A percentile compares a stretch with the other conserved stretches of the same genome.
Conservation (phyloP, 1,140 invertebrate genomes). For the Anthonomus grandis region DNA sequence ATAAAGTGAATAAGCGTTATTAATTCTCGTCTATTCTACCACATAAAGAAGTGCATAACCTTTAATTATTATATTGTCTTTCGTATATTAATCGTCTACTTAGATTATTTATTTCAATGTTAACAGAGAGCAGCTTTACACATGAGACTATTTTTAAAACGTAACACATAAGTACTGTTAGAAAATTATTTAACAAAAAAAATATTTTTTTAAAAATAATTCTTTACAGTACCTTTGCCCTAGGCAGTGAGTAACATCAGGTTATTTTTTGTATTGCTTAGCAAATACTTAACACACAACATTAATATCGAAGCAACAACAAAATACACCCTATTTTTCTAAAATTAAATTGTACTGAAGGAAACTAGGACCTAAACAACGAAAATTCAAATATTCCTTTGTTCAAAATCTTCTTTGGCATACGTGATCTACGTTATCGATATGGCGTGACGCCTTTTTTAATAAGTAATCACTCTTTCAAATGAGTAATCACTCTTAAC, state of each 20-base stretch:
- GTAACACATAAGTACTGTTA: constrained; percentile 32
- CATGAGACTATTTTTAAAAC: constrained; percentile 19
- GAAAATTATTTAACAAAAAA: constrained; percentile 15
- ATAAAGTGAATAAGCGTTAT: neutral
- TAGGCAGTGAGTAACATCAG: constrained; percentile 39
- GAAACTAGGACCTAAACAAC: too few species aligned
- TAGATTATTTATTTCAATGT: too few species aligned
- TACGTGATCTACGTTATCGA: too few species aligned
- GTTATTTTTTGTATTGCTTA: constrained; percentile 33
- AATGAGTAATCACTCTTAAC: too few species aligned
- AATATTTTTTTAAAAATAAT: neutral
- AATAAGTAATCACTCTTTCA: too few species aligned
- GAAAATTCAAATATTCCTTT: neutral
- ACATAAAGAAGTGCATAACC: constrained; percentile 10
- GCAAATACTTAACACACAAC: constrained; percentile 11
- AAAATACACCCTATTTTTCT: too few species aligned
- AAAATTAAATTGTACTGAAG: too few species aligned
- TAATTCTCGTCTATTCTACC: constrained; percentile 7
- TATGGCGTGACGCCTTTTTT: too few species aligned
- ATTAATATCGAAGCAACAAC: constrained; percentile 2
- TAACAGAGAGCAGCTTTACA: constrained; percentile 25
- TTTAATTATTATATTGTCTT: constrained; percentile 17
- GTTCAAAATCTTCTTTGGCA: neutral
- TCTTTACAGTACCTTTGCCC: constrained; percentile 19
- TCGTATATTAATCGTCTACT: neutral